phyloP scores from a whole-genome alignment of 2,888 invertebrate species.

The Osmoderma eremita region DNA sequence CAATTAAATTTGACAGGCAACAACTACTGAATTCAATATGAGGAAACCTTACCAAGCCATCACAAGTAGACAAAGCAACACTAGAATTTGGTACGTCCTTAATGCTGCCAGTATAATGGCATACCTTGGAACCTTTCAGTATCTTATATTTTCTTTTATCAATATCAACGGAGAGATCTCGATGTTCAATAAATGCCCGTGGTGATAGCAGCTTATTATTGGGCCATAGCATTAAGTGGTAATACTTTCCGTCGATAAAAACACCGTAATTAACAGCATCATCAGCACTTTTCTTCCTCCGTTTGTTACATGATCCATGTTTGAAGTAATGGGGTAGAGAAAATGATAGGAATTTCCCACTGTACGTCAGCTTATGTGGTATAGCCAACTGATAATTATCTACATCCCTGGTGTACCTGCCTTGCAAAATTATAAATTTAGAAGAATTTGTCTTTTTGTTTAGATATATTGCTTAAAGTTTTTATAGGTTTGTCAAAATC shows the following conservation, averaged over 20 bases:
- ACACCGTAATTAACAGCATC: slow-evolving; percentile 59
- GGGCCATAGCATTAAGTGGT: slow-evolving; percentile 64
- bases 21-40: not conserved
- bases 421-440: slow-evolving; percentile 51
- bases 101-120: slow-evolving; percentile 67
- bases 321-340: slow-evolving; percentile 64
- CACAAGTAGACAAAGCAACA: slow-evolving; percentile 67
- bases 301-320: slow-evolving; percentile 47
- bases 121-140: slow-evolving; percentile 56
- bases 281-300: slow-evolving; percentile 48
- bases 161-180: slow-evolving; percentile 55
- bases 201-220: slow-evolving; percentile 67
- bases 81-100: slow-evolving; percentile 62
- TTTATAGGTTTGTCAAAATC: not conserved
- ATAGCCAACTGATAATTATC: slow-evolving; percentile 63
- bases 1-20: slow-evolving; percentile 2
- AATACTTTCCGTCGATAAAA: slow-evolving; percentile 54
- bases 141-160: slow-evolving; percentile 54
- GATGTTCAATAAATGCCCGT: slow-evolving; percentile 56
- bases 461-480: not conserved
- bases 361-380: slow-evolving; percentile 62
- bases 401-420: slow-evolving; percentile 65
- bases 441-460: not conserved
- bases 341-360: slow-evolving; percentile 64
- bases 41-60: slow-evolving; percentile 58